phyloP scores from a whole-genome alignment of 2,113 vertebrate genomes.

The Larimichthys polyactis region DNA sequence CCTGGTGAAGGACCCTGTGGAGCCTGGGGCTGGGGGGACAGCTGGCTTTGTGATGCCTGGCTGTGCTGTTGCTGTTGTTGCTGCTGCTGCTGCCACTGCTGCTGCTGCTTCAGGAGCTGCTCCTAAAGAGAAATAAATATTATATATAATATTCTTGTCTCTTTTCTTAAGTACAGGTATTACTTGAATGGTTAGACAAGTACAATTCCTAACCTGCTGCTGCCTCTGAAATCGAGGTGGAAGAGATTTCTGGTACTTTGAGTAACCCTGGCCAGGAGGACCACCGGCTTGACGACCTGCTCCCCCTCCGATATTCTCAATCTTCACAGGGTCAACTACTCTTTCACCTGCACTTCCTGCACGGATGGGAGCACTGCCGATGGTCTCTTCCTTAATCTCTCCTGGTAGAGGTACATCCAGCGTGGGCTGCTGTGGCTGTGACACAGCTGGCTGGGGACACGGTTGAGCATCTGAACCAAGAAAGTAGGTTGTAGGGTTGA shows the following conservation, averaged over 20 bases:
- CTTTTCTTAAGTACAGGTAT: too few relatives aligned
- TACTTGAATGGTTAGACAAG: too few relatives aligned
- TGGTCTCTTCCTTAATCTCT: conserved; percentile 85
- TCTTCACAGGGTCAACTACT: conserved; percentile 81
- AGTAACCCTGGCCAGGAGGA: conserved; percentile 85
- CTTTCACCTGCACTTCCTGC: conserved; percentile 71
- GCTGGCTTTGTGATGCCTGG: conserved; percentile 81
- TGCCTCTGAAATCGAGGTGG: conserved; percentile 95
- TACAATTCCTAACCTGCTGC: conserved; percentile 86
- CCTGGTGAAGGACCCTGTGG: conserved; percentile 82
- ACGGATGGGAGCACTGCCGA: conserved; percentile 66
- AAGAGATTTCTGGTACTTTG: conserved; percentile 94
- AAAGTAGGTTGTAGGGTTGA: neutral
- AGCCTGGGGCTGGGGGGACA: conserved; percentile 82
- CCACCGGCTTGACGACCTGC: conserved; percentile 78
- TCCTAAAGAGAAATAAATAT: conserved; percentile 80
- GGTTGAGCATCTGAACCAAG: conserved; percentile 81
- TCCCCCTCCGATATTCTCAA: conserved; percentile 78
- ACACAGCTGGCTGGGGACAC: conserved; percentile 75
- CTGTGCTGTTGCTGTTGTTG: conserved; percentile 84
- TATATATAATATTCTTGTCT: neutral
- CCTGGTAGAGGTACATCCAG: conserved; percentile 77
- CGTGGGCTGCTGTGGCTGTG: conserved; percentile 72
- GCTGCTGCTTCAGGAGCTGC: conserved; percentile 92
- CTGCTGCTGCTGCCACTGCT: conserved; percentile 82